Evolutionary conservation across 2,797 vertebrate species (phyloP), one percentile per base, ranked within the genome.

Genomic region (Danio aesculapii): DNA sequence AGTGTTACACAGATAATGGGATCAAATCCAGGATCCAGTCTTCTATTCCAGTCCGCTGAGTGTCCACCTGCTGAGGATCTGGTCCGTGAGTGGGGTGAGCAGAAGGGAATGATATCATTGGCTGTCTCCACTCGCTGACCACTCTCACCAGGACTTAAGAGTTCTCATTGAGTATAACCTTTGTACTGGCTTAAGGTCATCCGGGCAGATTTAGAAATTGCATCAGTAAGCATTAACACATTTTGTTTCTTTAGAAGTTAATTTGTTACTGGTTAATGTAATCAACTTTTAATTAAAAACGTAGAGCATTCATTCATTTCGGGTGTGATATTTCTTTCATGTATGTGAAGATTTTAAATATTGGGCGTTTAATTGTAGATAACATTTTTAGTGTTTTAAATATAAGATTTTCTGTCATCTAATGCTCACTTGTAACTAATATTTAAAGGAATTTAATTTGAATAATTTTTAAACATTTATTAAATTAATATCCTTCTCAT

Each of bases 1-100:
- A 44, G 9, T 66, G 43, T 21, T 68, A 21, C 21, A 16, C 16
- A 66, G 59, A 66, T 82, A 80, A 84, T 73, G 30, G 58, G 77
- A 81, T 88, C 71, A 43, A 46, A 53, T 68, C 43, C 46, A 70
- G 8, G 49, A 49, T 74, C 75, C 62, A 30, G 53, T 69, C 75
- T 64, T 62, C 49, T 49, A 47, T 76, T 58, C 62, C 58, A 19
- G 75, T 64, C 49, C 9, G n/a, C 49, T 13, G 8, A 59, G 47
- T 88, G 88, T 52, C 39, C 84, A 81, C 88, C 90, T 88, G n/a
- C 89, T 88, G 84, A 78, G 64, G 79, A 66, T 85, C 66, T 84
- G 80, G 70, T 77, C 82, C 75, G 82, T 2, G 73, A 73, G 88
- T 94, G 91, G 93, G 90, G 92, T 93, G 93, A 93, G 91, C 84